Conservation (phyloP, 2,888 invertebrate species). For the Habroteleia sp. region DNA sequence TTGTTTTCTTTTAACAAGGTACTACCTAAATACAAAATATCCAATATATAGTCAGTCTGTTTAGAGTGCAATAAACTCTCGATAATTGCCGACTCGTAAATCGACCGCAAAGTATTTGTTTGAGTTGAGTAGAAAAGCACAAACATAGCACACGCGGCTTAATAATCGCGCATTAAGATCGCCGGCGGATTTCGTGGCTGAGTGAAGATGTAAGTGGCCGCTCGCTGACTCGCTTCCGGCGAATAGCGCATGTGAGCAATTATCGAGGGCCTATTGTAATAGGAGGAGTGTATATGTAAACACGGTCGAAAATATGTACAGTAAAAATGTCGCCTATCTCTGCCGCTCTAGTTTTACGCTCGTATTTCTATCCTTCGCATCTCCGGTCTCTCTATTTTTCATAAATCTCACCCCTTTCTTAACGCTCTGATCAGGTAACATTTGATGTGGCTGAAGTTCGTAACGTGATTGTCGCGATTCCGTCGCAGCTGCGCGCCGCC, state of each 20-base stretch:
- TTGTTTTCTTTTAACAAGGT: constrained; percentile 63
- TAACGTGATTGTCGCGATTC: constrained; percentile 45
- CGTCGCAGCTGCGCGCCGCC: constrained; percentile 26
- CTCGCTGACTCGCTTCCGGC: not conserved
- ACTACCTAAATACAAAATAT: constrained; percentile 68
- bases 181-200: constrained; percentile 19
- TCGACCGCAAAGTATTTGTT: constrained; percentile 24
- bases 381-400: constrained; percentile 16
- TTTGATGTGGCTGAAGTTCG: constrained; percentile 54
- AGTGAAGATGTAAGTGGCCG: constrained; percentile 20
- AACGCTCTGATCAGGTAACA: constrained; percentile 59
- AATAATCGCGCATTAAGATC: constrained; percentile 38
- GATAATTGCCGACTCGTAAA: constrained; percentile 34
- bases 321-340: constrained; percentile 67
- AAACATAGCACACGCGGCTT: constrained; percentile 16
- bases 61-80: constrained; percentile 64
- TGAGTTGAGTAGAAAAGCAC: constrained; percentile 27
- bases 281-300: constrained; percentile 61
- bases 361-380: constrained; percentile 13
- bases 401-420: constrained; percentile 30
- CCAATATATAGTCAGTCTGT: constrained; percentile 79
- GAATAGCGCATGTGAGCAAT: constrained; percentile 31
- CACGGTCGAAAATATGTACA: constrained; percentile 69
- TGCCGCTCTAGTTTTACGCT: constrained; percentile 39
- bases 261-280: constrained; percentile 45